Conservation (phyloP, 2,888 invertebrate genomes). For the Drosophila lacicola region DNA sequence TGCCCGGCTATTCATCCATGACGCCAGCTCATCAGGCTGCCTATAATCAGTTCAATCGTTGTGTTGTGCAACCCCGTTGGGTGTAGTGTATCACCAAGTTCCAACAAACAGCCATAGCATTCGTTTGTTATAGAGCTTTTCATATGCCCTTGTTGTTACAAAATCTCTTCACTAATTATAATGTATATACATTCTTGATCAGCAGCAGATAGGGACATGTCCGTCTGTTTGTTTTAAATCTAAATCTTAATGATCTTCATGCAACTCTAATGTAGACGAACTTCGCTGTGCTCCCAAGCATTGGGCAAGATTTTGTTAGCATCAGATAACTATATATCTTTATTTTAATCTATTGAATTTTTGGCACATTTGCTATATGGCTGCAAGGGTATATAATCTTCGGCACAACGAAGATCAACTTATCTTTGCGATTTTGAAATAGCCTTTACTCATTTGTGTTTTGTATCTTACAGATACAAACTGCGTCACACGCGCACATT, state of each 20-base stretch:
- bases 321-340: too few species aligned
- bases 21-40: slow-evolving; percentile 6
- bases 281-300: too few species aligned
- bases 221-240: too few species aligned
- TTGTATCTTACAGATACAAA: slow-evolving; percentile 85
- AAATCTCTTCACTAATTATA: neutral
- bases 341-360: too few species aligned
- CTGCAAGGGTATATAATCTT: neutral
- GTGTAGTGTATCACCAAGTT: slow-evolving; percentile 70
- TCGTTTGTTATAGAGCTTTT: neutral
- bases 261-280: too few species aligned
- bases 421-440: too few species aligned
- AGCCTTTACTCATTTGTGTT: neutral
- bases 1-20: slow-evolving; percentile 7
- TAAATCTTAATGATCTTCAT: too few species aligned
- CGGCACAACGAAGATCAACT: neutral
- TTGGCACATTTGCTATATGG: too few species aligned
- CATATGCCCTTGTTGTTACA: neutral
- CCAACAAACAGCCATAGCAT: slow-evolving; percentile 5
- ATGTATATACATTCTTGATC: neutral
- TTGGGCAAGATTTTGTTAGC: too few species aligned
- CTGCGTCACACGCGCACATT: slow-evolving; percentile 86
- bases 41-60: slow-evolving; percentile 1
- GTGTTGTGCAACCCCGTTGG: slow-evolving; percentile 54
- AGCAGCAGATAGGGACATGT: neutral